Evolutionary conservation across 2,113 vertebrate species (phyloP), one percentile per base, ranked within the genome.

Genomic region (Pholis gunnellus): DNA sequence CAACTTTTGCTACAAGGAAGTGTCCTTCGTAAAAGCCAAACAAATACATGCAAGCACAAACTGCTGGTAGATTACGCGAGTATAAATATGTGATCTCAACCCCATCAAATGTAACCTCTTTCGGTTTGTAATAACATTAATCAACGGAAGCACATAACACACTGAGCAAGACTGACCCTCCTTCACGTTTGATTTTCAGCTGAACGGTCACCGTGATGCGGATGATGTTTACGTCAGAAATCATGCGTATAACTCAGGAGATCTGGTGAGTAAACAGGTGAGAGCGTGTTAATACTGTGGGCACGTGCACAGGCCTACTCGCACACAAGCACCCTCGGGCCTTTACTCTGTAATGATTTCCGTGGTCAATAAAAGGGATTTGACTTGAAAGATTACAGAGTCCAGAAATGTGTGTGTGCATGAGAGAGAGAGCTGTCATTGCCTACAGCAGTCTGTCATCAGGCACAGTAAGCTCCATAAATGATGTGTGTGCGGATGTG

Each of bases 401-500:
- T 78, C 60, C 44, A 57, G 64, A 70, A 10, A 5, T 46, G 13
- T 61, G 70, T 56, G 66, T 22, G 75, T 52, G 57, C 68, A 78
- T 22, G 25, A 52, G 52, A 25, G 63, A 22, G 29, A 50, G 34
- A 20, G 60, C 4, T 72, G 72, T 84, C 72, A 38, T 57, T 67
- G 87, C 85, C 85, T 75, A 20, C 50, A 85, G 88, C 79, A 44
- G 76, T 75, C 65, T 82, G 69, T 87, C 87, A 83, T 87, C 65
- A 73, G 79, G 73, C 85, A 56, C 70, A 72, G 79, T 82, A 81
- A 73, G 81, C 80, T 88, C 89, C 69, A 93, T 92, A 84, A 93
- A 93, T 92, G 87, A 91, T 92, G 74, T 84, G 88, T 81, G 77
- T 81, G 82, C 69, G 38, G 44, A 61, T 84, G 81, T 87, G 84